phyloP scores from a whole-genome alignment of 2,797 vertebrate genomes.

The Enteromius fasciolatus region DNA sequence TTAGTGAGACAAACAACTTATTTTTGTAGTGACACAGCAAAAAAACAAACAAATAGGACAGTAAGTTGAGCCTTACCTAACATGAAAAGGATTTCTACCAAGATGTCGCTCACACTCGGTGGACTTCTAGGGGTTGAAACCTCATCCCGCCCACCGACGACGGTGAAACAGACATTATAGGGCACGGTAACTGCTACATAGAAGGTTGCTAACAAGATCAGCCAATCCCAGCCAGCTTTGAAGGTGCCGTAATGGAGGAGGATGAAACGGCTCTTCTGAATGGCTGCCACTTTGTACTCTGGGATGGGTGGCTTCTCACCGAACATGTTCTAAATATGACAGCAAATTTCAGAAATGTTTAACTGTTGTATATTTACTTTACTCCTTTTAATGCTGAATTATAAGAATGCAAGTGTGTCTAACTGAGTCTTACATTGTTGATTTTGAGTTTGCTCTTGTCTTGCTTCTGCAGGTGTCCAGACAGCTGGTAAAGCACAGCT shows the following conservation, averaged over 20 bases:
- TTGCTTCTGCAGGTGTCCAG: constrained; percentile 85
- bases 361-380: background rate
- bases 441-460: constrained; percentile 85
- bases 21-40: background rate
- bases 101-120: constrained; percentile 92
- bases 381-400: background rate
- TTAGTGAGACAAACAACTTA: background rate
- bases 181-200: constrained; percentile 98
- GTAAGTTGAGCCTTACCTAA: constrained; percentile 80
- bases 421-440: constrained; percentile 64
- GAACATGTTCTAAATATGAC: constrained; percentile 88
- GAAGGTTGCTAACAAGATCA: constrained; percentile 96
- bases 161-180: constrained; percentile 93
- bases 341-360: background rate
- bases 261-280: constrained; percentile 97
- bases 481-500: constrained; percentile 84
- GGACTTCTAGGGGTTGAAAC: constrained; percentile 79
- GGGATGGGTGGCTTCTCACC: constrained; percentile 93
- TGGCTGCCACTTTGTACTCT: constrained; percentile 97
- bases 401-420: background rate
- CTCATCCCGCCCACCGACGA: constrained; percentile 89
- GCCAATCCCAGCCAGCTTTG: constrained; percentile 98
- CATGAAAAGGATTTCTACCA: constrained; percentile 98
- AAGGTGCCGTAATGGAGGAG: constrained; percentile 97
- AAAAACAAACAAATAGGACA: background rate